phyloP scores from a whole-genome alignment of 2,797 vertebrate genomes.

The Labeo calbasu region DNA sequence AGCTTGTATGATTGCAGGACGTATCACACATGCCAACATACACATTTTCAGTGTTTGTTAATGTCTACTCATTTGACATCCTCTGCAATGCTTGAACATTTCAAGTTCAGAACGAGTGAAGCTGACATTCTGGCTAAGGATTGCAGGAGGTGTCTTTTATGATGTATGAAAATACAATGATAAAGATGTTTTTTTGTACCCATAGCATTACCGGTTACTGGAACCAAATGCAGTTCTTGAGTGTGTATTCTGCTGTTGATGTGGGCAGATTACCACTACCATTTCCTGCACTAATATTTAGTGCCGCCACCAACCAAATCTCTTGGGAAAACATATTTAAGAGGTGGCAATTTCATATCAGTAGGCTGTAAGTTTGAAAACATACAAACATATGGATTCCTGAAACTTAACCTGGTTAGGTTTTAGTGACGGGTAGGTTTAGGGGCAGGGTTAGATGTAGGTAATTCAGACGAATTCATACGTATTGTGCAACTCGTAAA shows the following conservation, averaged over 20 bases:
- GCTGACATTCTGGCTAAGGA: constrained; percentile 18
- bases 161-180: background rate
- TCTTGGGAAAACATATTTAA: background rate
- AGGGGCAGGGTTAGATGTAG: too few relatives aligned
- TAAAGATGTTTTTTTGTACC: constrained; percentile 1
- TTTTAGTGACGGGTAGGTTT: too few relatives aligned
- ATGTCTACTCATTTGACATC: constrained; percentile 41
- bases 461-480: too few relatives aligned
- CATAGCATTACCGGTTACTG: background rate
- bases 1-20: constrained; percentile 44
- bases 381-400: background rate
- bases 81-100: constrained; percentile 25
- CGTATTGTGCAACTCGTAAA: too few relatives aligned
- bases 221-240: background rate
- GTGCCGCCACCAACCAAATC: background rate
- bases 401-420: background rate
- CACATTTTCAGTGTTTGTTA: constrained; percentile 26
- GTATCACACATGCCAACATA: constrained; percentile 41
- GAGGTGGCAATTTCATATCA: background rate
- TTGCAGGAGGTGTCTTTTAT: constrained; percentile 17
- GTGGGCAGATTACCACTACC: background rate
- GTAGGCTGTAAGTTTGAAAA: background rate
- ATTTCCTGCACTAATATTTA: background rate
- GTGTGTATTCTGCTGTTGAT: background rate
- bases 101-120: constrained; percentile 33